Percentiles rank a stretch among this genome's conserved stretches.
Evolutionary conservation across 2,113 vertebrate genomes (phyloP).

Genomic region (Etia nguti): DNA sequence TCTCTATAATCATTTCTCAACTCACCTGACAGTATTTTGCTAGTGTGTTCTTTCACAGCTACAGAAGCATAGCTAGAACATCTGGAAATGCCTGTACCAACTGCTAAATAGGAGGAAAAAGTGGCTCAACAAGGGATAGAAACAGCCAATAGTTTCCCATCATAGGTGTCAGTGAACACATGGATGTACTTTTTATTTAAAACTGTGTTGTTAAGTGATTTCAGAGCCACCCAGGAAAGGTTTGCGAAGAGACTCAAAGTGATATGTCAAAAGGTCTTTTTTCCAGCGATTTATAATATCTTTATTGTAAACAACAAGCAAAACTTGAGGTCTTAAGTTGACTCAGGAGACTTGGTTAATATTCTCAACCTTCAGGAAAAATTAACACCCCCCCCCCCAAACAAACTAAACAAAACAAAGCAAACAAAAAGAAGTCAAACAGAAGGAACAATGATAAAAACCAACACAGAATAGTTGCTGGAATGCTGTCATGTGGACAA

Average conservation of each 20-base stretch:
- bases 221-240: not conserved
- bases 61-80: not conserved
- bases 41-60: not conserved
- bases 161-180: not conserved
- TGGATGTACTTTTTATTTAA: not conserved
- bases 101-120: not conserved
- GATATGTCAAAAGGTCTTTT: not conserved
- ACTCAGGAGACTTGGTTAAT: not conserved
- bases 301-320: not conserved
- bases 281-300: too few relatives aligned
- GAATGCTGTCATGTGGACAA: not conserved
- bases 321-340: not conserved
- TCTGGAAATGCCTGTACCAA: not conserved
- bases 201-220: fast-evolving
- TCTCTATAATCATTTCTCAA: not conserved
- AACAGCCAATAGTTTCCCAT: not conserved
- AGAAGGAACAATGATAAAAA: too few relatives aligned
- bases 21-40: not conserved
- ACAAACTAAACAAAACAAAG: too few relatives aligned
- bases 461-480: not conserved
- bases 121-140: not conserved
- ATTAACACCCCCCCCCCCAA: not conserved
- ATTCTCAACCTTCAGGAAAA: not conserved
- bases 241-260: not conserved
- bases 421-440: too few relatives aligned